Conservation (phyloP, 2,797 vertebrate genomes). For the Xenops minutus region DNA sequence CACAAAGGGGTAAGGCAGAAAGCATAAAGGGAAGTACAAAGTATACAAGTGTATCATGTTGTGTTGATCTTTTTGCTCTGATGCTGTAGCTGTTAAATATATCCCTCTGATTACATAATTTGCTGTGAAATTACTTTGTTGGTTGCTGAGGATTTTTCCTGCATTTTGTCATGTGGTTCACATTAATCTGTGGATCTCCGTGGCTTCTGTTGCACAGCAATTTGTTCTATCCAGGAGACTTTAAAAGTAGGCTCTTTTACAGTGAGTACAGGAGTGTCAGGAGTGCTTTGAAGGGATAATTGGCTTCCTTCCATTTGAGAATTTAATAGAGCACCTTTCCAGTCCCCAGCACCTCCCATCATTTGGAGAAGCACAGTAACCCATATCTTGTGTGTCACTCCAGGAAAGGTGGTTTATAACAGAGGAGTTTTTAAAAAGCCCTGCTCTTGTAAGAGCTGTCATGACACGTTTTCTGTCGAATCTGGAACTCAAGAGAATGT, state of each 20-base stretch:
- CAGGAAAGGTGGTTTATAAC: background rate
- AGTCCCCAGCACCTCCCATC: background rate
- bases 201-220: background rate
- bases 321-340: slow-evolving; percentile 11
- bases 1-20: background rate
- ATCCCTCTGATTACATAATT: background rate
- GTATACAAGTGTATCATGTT: background rate
- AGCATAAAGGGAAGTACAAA: background rate
- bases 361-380: slow-evolving; percentile 37
- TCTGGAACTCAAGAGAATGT: background rate
- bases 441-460: background rate
- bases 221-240: background rate
- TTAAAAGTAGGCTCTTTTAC: background rate
- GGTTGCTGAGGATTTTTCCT: background rate
- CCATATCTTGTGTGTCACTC: background rate
- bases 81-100: background rate
- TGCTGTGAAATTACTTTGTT: slow-evolving; percentile 1
- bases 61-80: background rate
- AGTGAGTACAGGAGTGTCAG: background rate
- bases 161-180: slow-evolving; percentile 11
- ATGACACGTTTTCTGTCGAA: background rate
- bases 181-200: slow-evolving; percentile 8
- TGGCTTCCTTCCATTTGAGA: slow-evolving; percentile 26
- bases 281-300: slow-evolving; percentile 23
- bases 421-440: background rate